phyloP scores from a whole-genome alignment of 2,888 invertebrate species.

The Notocelia uddmanniana region DNA sequence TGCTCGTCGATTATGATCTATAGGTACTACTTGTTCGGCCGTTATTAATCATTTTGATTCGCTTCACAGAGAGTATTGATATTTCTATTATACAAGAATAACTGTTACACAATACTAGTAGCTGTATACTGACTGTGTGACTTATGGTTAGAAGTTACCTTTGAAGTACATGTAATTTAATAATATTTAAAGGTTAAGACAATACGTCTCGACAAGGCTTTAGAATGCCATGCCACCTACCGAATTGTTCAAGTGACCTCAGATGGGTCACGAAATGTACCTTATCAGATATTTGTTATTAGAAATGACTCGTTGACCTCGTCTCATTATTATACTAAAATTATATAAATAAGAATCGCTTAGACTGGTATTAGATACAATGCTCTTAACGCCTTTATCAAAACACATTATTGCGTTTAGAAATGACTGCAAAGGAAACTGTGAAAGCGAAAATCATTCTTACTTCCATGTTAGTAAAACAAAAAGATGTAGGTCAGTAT shows the following conservation, averaged over 20 bases:
- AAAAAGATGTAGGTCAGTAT: slow-evolving; percentile 73
- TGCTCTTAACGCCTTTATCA: slow-evolving; percentile 39
- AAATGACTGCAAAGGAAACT: slow-evolving; percentile 13
- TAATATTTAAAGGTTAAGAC: slow-evolving; percentile 40
- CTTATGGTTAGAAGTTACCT: slow-evolving; percentile 18
- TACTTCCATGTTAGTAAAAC: slow-evolving; percentile 67
- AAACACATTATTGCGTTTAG: slow-evolving; percentile 8
- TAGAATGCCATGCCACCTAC: slow-evolving; percentile 63
- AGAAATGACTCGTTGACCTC: slow-evolving; percentile 72
- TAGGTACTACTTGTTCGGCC: slow-evolving; percentile 41
- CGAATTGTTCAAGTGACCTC: slow-evolving; percentile 60
- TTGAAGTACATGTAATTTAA: slow-evolving; percentile 22
- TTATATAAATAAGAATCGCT: slow-evolving; percentile 34
- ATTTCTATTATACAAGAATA: slow-evolving; percentile 45
- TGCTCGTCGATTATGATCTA: slow-evolving; percentile 58
- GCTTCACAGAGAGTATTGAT: slow-evolving; percentile 38
- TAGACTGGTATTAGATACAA: slow-evolving; percentile 14
- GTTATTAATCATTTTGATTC: slow-evolving; percentile 43
- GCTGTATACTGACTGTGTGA: slow-evolving; percentile 15
- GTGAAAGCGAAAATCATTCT: slow-evolving; percentile 42
- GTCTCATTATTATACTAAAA: slow-evolving; percentile 52
- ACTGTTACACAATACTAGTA: slow-evolving; percentile 16
- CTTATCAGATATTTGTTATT: slow-evolving; percentile 78
- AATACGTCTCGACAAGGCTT: slow-evolving; percentile 61
- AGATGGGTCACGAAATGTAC: slow-evolving; percentile 73